These are phyloP conservation scores for Brassicogethes aeneus DNA, from an alignment of 2,888 invertebrate genomes.

Conservation along the genomic window DNA sequence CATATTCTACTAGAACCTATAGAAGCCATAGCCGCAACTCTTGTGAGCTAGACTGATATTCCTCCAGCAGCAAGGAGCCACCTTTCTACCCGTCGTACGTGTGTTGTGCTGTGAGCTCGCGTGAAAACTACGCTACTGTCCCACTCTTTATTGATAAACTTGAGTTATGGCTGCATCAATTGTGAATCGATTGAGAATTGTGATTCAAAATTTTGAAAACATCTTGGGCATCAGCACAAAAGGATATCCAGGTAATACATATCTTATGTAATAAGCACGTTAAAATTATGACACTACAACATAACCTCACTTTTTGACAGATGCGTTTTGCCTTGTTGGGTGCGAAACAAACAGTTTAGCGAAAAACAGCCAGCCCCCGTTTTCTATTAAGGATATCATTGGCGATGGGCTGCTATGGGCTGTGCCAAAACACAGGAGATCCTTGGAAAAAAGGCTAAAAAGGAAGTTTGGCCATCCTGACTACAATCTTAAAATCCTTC, in stretches of 20 bases:
- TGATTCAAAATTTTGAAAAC: conserved; percentile 40
- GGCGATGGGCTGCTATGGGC: conserved; percentile 73
- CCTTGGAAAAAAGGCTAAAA: conserved; percentile 62
- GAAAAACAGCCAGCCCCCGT: conserved; percentile 17
- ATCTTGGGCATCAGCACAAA: conserved; percentile 31
- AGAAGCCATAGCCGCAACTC: conserved; percentile 76
- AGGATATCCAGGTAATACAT: conserved; percentile 42
- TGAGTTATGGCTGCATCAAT: conserved; percentile 31
- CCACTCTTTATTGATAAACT: conserved; percentile 14
- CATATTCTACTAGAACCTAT: conserved; percentile 67
- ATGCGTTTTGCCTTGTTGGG: conserved; percentile 29
- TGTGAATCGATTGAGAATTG: conserved; percentile 33
- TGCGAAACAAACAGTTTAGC: conserved; percentile 15
- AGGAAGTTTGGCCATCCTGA: conserved; percentile 64
- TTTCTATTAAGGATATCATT: conserved; percentile 55
- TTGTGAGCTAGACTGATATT: conserved; percentile 54
- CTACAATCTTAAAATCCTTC: conserved; percentile 30
- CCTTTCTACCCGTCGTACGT: too few relatives aligned
- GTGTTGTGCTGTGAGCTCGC: too few relatives aligned
- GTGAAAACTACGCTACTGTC: background rate
- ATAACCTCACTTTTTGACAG: conserved; percentile 26
- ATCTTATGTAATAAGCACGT: too few relatives aligned
- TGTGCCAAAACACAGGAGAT: conserved; percentile 70
- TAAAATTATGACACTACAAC: background rate
- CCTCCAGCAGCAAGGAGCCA: too few relatives aligned